Evolutionary conservation across 2,113 vertebrate species (phyloP), one percentile per base, ranked within the genome.

Genomic region (Amblyopsis rosae): DNA sequence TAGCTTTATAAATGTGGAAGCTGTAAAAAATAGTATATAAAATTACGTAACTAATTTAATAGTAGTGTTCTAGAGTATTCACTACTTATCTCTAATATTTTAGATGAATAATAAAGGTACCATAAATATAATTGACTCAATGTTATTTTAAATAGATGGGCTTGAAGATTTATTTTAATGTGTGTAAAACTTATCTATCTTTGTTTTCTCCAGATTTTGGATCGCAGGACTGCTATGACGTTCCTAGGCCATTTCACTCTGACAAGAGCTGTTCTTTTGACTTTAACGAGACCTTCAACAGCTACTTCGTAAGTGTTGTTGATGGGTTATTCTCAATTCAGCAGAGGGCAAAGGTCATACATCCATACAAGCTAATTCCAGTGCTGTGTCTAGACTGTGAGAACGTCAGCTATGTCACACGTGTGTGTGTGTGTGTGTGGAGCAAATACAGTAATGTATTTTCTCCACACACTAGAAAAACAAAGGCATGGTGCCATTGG

Each of bases 141-240:
- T 41, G 6, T 41, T 41, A 17, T 55, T 60, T 7, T 4, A 67
- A 41, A 16, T 9, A 53, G 26, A 26, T 26, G 2, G 26, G 26
- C 26, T 26, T 2, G 26, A 26, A 26, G 26, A 26, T 26, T 26
- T 26, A 26, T 26, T 2, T 26, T 13, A 3, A 16, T 15, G 26
- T 51, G 69, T 49, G 13, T 70, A 9, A 73, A 61, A 16, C 56
- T 17, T 16, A 6, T 72, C 35, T 8, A 6, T 41, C 63, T 46
- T 62, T 58, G 17, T 48, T 69, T 65, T 72, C 73, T 92, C 70
- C 92, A 99, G 98, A 98, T 92, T 93, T 93, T 81, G 93, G 92
- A 92, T 98, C 96, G 89, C 98, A 98, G 92, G 98, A 99, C 88
- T 97, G 94, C 92, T 99, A 99, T 67, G 96, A 97, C 92, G 94